Evolutionary conservation across 2,888 invertebrate species (phyloP), one percentile per base, ranked within the genome.

Genomic region (Nipponacmea schrenckii): DNA sequence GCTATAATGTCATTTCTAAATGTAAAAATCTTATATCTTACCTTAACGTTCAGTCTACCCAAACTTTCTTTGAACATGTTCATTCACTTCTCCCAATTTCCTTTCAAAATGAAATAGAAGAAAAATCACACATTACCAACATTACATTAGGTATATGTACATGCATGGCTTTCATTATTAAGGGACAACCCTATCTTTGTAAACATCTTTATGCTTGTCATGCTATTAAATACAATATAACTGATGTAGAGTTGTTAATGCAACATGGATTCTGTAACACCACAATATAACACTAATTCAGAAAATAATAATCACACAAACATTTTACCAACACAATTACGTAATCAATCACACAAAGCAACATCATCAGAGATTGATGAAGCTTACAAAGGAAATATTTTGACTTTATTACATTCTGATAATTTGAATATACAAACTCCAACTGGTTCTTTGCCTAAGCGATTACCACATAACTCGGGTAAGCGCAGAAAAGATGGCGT

Each of bases 111-210:
- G 39, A 2, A 14, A 26, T 17, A 14, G 62, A 68, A 10, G 27
- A 26, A 3, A 24, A 48, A 14, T 27, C 31, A 48, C 39, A 69
- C 48, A 65, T 69, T 46, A n/a, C 20, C 20, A 69, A 69, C 27
- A 17, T 69, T 44, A 26, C 26, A 26, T 26, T 69, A 39, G 64
- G 69, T 12, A 39, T 69, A 24, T 69, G 69, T 27, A 26, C 69
- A n/a, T 69, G 69, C 31, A 20, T n/a, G 2, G 44, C 44, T 24
- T 69, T 69, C 45, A 69, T 69, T n/a, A n/a, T n/a, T 48, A 45
- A 66, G 27, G 66, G 70, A 15, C 70, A 70, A 17, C 70, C 70
- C 24, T 70, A 70, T 17, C 46, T 70, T 24, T 70, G 70, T 48
- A 70, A 66, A 48, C 70, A 66, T 31, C 39, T 66, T 1, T 70